Base-by-base conservation (phyloP, 2,888 invertebrate genomes). In the Ophioninae sp. region DNA sequence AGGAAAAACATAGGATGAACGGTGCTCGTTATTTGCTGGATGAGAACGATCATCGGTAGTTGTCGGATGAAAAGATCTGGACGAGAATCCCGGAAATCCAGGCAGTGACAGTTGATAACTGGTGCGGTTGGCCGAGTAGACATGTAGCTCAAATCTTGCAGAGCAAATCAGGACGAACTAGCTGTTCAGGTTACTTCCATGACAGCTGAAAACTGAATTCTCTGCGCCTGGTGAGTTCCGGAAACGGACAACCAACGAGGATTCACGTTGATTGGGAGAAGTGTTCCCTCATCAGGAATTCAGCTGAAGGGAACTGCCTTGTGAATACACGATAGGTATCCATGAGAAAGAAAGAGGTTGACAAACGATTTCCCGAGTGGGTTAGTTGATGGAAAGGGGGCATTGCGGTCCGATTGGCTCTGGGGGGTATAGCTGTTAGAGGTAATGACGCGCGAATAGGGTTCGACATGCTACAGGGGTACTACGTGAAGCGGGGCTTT, bases 401-500 rank as follows among this genome's bases (percentile, higher is more conserved):
- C 5, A 20, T 67, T 20, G n/a, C 7, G 20, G 62, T 23, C 7
- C n/a, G 44, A 62, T 37, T 70, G 13, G 17, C 20, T 37, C 21
- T 30, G n/a, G n/a, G 6, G 20, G 44, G 13, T 44, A 30, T 41
- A 44, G 50, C 30, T 37, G 62, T 39, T 65, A 17, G 37, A 62
- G 20, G 56, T 64, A 2, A 64, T 17, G 21, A 64, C 56, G 50
- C 10, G 50, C 39, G 23, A 23, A 44, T 61, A 44, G 61, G 21
- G 59, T 41, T 62, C 62, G 5, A n/a, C 21, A 30, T 37, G n/a
- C 44, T 13, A 17, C 20, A 69, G 17, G 41, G 59, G 62, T 68
- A 59, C 59, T 68, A 77, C 67, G 30, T 44, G 10, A 23, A 20
- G 37, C 20, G 7, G 56, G 39, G 41, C 21, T 76, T 72, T 87